phyloP scores from a whole-genome alignment of 2,113 vertebrate species.

The Ceyx melanurus region DNA sequence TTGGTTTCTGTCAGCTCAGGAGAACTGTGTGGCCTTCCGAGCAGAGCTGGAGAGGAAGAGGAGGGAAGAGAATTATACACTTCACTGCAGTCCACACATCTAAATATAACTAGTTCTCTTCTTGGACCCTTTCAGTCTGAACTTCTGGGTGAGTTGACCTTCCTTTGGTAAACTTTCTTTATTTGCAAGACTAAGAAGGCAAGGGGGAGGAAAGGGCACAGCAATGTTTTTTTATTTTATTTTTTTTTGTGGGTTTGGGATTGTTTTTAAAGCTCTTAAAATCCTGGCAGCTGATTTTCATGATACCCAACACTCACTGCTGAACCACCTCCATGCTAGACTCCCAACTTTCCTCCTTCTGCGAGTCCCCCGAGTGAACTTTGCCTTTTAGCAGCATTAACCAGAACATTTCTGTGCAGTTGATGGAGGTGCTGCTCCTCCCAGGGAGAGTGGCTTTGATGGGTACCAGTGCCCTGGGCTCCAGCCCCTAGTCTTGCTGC shows the following conservation, averaged over 20 bases:
- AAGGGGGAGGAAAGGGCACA: not conserved
- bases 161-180: slow-evolving; percentile 52
- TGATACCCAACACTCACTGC: rapidly evolving
- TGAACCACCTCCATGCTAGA: not conserved
- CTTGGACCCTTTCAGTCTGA: not conserved
- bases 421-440: not conserved
- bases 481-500: not conserved
- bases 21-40: not conserved
- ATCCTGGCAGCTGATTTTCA: not conserved
- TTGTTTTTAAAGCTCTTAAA: not conserved
- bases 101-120: not conserved
- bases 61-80: not conserved
- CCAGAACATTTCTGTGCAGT: not conserved
- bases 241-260: not conserved
- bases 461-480: not conserved
- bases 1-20: not conserved
- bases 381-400: not conserved
- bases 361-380: not conserved
- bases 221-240: not conserved
- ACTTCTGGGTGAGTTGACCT: slow-evolving; percentile 36
- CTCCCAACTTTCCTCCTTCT: not conserved
- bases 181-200: slow-evolving; percentile 11
- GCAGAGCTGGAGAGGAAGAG: not conserved
- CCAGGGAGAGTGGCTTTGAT: rapidly evolving
- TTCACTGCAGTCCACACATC: not conserved